These are phyloP conservation scores for Drosophila orena DNA, from an alignment of 1,140 invertebrate species.

Conservation along the genomic window DNA sequence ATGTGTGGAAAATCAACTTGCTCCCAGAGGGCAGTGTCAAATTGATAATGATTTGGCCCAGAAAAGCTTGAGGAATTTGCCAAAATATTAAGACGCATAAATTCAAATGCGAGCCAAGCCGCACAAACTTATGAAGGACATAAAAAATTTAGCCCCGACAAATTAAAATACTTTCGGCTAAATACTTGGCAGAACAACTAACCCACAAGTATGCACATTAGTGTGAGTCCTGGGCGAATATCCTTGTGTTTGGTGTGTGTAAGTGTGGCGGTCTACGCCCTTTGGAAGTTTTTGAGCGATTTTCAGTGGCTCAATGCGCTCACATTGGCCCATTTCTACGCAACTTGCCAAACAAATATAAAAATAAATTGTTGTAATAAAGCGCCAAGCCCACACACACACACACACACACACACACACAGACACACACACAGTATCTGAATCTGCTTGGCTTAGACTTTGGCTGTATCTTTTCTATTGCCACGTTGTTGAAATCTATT, in stretches of 20 bases:
- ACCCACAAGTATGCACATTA: constrained; percentile 66
- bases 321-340: constrained; percentile 73
- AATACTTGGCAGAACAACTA: constrained; percentile 61
- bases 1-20: constrained; percentile 17
- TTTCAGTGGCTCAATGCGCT: constrained; percentile 61
- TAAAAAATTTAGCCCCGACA: constrained; percentile 54
- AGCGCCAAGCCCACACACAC: constrained; percentile 44
- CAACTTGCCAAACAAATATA: constrained; percentile 83
- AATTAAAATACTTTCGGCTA: constrained; percentile 68
- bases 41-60: constrained; percentile 34
- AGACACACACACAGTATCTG: constrained; percentile 22
- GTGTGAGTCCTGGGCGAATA: constrained; percentile 35
- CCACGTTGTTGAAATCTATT: constrained; percentile 84
- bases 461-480: constrained; percentile 83
- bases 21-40: constrained; percentile 16
- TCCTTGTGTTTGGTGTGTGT: constrained; percentile 1
- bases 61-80: constrained; percentile 31
- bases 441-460: constrained; percentile 61
- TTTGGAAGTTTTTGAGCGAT: constrained; percentile 69
- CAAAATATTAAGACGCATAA: constrained; percentile 49
- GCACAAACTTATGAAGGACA: constrained; percentile 44
- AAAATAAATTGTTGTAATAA: constrained; percentile 82
- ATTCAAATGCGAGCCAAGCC: constrained; percentile 49
- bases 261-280: constrained; percentile 13
- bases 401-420: constrained; percentile 33